A percentile compares a stretch with the other conserved stretches of the same genome.
Conservation (phyloP, 30 jellyfish, hydroid and myxozoan species). For the Aurelia coerulea region DNA sequence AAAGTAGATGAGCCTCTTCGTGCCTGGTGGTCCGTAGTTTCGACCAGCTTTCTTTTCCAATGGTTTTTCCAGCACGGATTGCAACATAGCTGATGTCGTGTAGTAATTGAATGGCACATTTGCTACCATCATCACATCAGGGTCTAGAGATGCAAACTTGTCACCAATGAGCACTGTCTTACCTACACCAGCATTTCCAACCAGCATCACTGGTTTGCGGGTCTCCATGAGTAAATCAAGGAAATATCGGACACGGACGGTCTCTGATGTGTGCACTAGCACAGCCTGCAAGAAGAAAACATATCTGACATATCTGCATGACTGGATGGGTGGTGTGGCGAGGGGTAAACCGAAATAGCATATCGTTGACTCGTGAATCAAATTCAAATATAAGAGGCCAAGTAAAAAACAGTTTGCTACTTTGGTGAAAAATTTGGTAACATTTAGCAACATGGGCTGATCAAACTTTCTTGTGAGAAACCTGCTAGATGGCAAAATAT, state of each 20-base stretch:
- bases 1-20: slow-evolving; percentile 87
- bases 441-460: too few species aligned
- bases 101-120: slow-evolving; percentile 97
- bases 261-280: slow-evolving; percentile 97
- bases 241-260: slow-evolving; percentile 94
- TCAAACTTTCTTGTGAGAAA: too few species aligned
- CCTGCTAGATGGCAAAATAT: too few species aligned
- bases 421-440: too few species aligned
- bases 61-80: slow-evolving; percentile 94
- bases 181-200: slow-evolving; percentile 99
- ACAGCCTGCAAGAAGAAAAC: slow-evolving; percentile 73
- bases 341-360: too few species aligned
- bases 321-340: too few species aligned
- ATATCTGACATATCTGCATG: too few species aligned
- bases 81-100: slow-evolving; percentile 99
- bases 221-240: slow-evolving; percentile 91
- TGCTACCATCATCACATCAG: slow-evolving; percentile 94
- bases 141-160: slow-evolving; percentile 94
- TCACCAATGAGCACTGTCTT: slow-evolving; percentile 98
- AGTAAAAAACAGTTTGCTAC: too few species aligned
- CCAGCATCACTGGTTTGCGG: slow-evolving; percentile 93
- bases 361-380: too few species aligned
- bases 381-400: too few species aligned
- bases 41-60: slow-evolving; percentile 99
- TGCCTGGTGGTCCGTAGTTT: slow-evolving; percentile 99